phyloP scores from a whole-genome alignment of 1,140 invertebrate species.

The Leptinotarsa defecta region DNA sequence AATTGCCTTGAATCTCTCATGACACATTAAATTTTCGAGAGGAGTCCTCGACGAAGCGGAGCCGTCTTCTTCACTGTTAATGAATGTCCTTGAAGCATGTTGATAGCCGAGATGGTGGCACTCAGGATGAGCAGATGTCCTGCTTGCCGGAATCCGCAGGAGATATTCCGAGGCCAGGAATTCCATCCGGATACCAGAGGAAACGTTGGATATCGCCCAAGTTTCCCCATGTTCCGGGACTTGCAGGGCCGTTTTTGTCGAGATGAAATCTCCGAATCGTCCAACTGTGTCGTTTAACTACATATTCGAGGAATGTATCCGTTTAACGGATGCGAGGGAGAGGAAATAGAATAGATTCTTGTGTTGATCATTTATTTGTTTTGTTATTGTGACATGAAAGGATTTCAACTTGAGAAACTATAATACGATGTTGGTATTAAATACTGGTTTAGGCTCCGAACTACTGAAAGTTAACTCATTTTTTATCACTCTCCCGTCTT shows the following conservation, averaged over 20 bases:
- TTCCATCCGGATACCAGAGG: slow-evolving; percentile 21
- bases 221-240: not conserved
- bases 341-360: not conserved
- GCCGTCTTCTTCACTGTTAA: not conserved
- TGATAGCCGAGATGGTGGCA: not conserved
- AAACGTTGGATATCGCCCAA: slow-evolving; percentile 13
- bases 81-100: not conserved
- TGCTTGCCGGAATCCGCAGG: slow-evolving; percentile 13
- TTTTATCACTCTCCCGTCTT: too few relatives aligned
- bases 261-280: slow-evolving; percentile 5
- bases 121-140: slow-evolving; percentile 6
- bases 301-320: slow-evolving; percentile 2
- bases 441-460: too few relatives aligned
- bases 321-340: not conserved
- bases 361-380: not conserved
- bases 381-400: too few relatives aligned
- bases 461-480: too few relatives aligned
- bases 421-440: too few relatives aligned
- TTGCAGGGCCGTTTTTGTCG: slow-evolving; percentile 6
- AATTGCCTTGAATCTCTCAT: too few relatives aligned
- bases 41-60: too few relatives aligned
- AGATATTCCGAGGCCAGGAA: slow-evolving; percentile 19
- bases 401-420: too few relatives aligned
- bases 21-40: too few relatives aligned
- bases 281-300: not conserved